Percentiles rank a stretch among this genome's conserved stretches.
Conservation (phyloP, 2,113 vertebrate species). For the Nettapus auritus region DNA sequence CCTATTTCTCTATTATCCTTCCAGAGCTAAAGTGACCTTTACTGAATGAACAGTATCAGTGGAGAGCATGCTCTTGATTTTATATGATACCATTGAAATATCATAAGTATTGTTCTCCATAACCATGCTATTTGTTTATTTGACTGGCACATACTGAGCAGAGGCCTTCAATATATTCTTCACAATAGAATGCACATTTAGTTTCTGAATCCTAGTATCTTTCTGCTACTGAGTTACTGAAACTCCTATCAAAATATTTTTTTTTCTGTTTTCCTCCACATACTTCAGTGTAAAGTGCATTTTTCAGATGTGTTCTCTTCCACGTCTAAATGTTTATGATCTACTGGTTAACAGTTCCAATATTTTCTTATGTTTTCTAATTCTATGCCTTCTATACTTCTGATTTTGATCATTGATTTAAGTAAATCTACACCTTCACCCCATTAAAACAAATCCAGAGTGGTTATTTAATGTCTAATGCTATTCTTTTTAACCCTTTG, state of each 20-base stretch:
- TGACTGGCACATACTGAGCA: not conserved
- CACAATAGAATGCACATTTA: not conserved
- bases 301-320: not conserved
- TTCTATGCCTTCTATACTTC: not conserved
- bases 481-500: not conserved
- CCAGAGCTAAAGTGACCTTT: not conserved
- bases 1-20: not conserved
- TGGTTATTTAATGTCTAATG: slow-evolving; percentile 11
- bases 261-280: not conserved
- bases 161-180: not conserved
- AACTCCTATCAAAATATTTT: not conserved
- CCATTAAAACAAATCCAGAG: not conserved
- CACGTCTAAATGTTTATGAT: not conserved
- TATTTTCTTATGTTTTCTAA: not conserved
- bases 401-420: slow-evolving; percentile 32
- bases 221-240: not conserved
- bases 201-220: not conserved
- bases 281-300: not conserved
- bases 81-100: not conserved
- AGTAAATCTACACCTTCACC: slow-evolving; percentile 2
- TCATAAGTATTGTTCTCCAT: not conserved
- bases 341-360: not conserved
- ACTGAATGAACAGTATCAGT: not conserved
- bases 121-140: not conserved
- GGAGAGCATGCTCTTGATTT: not conserved